Conservation (phyloP, 2,797 vertebrate species). For the Bovichtus diacanthus region DNA sequence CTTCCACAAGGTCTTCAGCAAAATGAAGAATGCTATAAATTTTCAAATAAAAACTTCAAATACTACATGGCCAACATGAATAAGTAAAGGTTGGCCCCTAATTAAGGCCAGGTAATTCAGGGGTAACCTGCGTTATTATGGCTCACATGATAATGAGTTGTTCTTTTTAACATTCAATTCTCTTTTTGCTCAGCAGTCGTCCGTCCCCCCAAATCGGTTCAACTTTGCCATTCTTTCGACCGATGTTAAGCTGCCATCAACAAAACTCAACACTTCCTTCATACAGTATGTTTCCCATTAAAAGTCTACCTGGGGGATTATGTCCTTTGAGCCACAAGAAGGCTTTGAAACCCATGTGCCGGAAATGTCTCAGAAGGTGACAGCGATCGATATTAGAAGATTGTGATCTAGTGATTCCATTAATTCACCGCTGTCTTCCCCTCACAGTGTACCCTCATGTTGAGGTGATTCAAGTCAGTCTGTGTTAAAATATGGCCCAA, state of each 20-base stretch:
- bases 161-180: not conserved
- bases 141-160: not conserved
- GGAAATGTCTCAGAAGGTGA: not conserved
- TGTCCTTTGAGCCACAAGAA: not conserved
- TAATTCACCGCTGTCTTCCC: not conserved
- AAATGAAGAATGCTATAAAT: no score
- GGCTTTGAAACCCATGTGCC: not conserved
- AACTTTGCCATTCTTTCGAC: not conserved
- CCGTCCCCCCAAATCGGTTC: not conserved
- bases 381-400: not conserved
- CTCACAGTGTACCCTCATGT: not conserved
- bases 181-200: no score
- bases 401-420: not conserved
- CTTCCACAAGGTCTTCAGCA: no score
- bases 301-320: not conserved
- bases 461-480: not conserved
- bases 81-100: not conserved
- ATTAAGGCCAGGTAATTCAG: not conserved
- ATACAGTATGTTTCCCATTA: no score
- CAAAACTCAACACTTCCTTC: no score
- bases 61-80: not conserved
- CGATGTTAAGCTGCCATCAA: not conserved
- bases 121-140: not conserved
- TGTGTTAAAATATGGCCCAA: not conserved
- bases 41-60: no score